These are phyloP conservation scores for Pteronotus mesoamericanus DNA, from an alignment of 2,797 vertebrate genomes.

Conservation along the genomic window DNA sequence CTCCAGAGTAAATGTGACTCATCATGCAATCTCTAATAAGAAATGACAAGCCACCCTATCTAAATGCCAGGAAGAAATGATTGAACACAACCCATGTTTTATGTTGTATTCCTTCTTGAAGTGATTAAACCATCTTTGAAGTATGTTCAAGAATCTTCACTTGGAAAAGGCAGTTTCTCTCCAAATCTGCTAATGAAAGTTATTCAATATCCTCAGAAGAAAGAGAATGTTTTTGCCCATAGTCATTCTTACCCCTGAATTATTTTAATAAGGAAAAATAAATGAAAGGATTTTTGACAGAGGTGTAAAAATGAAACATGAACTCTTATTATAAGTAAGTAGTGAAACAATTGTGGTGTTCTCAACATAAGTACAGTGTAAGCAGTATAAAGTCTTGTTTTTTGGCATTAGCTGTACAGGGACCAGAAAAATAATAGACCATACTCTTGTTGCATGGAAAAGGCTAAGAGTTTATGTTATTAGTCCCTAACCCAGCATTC, in stretches of 20 bases:
- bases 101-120: not conserved
- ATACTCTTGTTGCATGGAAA: not conserved
- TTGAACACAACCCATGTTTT: not conserved
- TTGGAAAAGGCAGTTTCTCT: not conserved
- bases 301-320: not conserved
- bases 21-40: not conserved
- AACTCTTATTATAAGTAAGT: not conserved
- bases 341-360: not conserved
- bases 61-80: not conserved
- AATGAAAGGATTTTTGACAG: not conserved
- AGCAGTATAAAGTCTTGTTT: not conserved
- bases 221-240: not conserved
- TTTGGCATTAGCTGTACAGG: not conserved
- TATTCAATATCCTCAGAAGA: not conserved
- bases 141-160: not conserved
- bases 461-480: not conserved
- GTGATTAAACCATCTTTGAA: not conserved
- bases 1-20: not conserved
- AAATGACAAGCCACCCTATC: not conserved
- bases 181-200: not conserved
- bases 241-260: not conserved
- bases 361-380: not conserved
- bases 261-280: slow-evolving; percentile 23
- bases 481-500: not conserved
- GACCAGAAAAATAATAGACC: not conserved